Conservation (phyloP, 2,113 vertebrate genomes). For the Urocitellus parryii region DNA sequence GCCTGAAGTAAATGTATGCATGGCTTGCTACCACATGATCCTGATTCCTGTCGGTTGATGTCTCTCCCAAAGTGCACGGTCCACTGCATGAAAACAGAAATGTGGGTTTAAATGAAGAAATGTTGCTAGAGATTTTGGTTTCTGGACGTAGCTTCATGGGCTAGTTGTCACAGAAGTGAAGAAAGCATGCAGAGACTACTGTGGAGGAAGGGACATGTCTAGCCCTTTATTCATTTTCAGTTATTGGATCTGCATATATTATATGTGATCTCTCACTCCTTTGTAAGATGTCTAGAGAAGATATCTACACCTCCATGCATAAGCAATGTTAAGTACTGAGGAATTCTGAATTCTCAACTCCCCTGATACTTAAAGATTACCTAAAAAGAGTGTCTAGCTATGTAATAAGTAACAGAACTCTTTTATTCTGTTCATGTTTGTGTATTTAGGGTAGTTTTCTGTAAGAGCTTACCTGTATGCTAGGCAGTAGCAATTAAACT, state of each 20-base stretch:
- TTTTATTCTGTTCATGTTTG: not conserved
- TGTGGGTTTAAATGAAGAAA: not conserved
- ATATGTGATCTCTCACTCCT: not conserved
- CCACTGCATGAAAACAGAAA: not conserved
- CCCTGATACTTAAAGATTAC: not conserved
- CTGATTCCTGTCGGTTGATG: not conserved
- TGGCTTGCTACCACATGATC: not conserved
- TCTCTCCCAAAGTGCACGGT: not conserved
- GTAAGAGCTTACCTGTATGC: not conserved
- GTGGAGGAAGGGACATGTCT: not conserved
- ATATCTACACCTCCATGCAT: not conserved
- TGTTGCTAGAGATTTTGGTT: not conserved
- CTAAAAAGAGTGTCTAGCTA: not conserved
- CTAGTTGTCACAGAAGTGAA: not conserved
- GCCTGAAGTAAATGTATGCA: not conserved
- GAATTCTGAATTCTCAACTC: not conserved
- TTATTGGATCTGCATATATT: not conserved
- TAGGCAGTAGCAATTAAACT: slow-evolving; percentile 35
- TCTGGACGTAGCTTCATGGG: not conserved
- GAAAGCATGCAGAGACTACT: not conserved
- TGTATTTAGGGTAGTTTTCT: not conserved
- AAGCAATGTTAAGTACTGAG: not conserved
- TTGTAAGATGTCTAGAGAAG: not conserved
- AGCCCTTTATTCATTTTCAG: not conserved
- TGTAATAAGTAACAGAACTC: not conserved